phyloP scores from a whole-genome alignment of 2,888 invertebrate species.

The Drosophila flavopinicola region DNA sequence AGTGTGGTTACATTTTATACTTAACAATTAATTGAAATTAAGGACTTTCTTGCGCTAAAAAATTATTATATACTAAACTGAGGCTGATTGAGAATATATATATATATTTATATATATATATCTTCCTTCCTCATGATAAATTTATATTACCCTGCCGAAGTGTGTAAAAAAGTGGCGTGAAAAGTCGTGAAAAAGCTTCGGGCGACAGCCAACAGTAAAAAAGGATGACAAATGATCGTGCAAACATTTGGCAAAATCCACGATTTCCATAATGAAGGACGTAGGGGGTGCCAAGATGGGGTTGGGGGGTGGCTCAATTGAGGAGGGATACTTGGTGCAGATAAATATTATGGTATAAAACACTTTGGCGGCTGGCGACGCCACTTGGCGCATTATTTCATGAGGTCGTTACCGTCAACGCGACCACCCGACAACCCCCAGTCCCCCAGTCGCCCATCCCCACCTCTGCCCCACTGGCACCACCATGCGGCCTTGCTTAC shows the following conservation, averaged over 20 bases:
- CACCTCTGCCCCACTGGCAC: constrained; percentile 1
- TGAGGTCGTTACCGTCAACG: constrained; percentile 78
- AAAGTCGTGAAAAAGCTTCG: constrained; percentile 38
- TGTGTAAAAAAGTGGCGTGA: constrained; percentile 13
- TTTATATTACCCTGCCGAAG: too few species aligned
- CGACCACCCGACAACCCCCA: too few species aligned
- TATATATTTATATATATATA: too few species aligned
- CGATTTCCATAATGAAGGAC: constrained; percentile 76
- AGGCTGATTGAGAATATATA: too few species aligned
- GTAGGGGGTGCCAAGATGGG: not conserved
- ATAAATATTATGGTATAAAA: constrained; percentile 82
- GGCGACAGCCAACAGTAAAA: constrained; percentile 53
- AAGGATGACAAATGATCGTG: constrained; percentile 83
- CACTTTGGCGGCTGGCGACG: constrained; percentile 70
- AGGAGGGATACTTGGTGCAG: constrained; percentile 27
- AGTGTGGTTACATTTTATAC: too few species aligned
- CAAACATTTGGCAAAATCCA: constrained; percentile 82
- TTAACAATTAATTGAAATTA: too few species aligned
- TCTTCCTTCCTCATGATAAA: too few species aligned
- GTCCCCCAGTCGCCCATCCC: too few species aligned
- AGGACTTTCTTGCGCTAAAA: too few species aligned
- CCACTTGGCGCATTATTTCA: constrained; percentile 80
- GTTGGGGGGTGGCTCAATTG: too few species aligned
- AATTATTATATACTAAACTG: too few species aligned
- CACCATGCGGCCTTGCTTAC: constrained; percentile 41